Evolutionary conservation across 1,140 invertebrate species (phyloP).

Genomic region (Drosophila teissieri): DNA sequence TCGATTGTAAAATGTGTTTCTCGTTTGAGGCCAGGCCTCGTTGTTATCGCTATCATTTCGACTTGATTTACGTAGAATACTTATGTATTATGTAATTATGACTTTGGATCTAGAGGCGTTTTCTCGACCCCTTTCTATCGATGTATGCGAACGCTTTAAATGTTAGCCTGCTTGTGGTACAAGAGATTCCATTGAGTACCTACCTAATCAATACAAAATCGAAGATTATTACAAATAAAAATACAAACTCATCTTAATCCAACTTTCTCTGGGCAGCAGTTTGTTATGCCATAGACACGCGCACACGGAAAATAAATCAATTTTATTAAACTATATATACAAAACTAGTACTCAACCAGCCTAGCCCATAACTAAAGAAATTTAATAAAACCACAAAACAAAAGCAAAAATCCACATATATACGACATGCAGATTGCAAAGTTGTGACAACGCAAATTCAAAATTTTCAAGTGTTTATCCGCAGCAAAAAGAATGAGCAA

Average conservation of each 20-base stretch:
- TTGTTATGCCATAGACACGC: constrained; percentile 64
- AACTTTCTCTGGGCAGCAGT: constrained; percentile 61
- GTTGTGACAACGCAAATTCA: constrained; percentile 14
- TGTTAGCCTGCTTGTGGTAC: constrained; percentile 82
- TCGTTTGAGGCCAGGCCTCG: constrained; percentile 69
- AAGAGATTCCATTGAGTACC: constrained; percentile 75
- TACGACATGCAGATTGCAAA: constrained; percentile 17
- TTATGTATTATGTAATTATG: too few species aligned
- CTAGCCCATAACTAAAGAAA: constrained; percentile 75
- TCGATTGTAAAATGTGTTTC: constrained; percentile 43
- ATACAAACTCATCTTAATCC: constrained; percentile 45
- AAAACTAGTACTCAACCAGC: constrained; percentile 44
- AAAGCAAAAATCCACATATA: constrained; percentile 12
- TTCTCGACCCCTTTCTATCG: constrained; percentile 41
- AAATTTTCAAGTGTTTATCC: constrained; percentile 54
- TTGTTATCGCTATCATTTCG: constrained; percentile 51
- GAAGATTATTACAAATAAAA: constrained; percentile 41
- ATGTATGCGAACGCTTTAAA: constrained; percentile 77
- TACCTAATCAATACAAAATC: constrained; percentile 57
- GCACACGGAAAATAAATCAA: constrained; percentile 53
- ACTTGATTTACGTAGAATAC: constrained; percentile 39
- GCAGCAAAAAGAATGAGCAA: constrained; percentile 18
- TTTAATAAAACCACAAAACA: constrained; percentile 47
- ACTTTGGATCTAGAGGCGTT: constrained; percentile 6
- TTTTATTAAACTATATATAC: constrained; percentile 56